Conservation (phyloP, 2,888 invertebrate species). For the Ectemnius continuus region DNA sequence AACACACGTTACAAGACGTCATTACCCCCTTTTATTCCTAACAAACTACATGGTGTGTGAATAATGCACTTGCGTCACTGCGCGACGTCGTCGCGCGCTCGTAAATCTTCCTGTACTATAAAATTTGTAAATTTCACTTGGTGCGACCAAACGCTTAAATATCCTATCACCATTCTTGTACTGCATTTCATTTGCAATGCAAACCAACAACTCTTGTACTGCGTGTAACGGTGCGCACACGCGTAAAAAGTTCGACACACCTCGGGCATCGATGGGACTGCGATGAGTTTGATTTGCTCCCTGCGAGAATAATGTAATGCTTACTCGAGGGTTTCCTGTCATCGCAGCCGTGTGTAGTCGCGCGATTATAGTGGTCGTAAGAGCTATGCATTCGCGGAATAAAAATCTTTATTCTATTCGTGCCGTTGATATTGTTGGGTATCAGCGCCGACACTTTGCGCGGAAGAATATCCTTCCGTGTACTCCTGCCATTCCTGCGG, state of each 20-base stretch:
- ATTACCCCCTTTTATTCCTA: constrained; percentile 44
- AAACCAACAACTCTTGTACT: constrained; percentile 38
- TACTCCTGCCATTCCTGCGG: constrained; percentile 64
- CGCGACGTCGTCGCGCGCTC: constrained; percentile 30
- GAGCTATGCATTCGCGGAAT: constrained; percentile 28
- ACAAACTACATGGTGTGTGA: constrained; percentile 37
- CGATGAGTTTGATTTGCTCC: too few relatives aligned
- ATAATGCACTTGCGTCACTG: constrained; percentile 49
- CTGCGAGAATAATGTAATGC: too few relatives aligned
- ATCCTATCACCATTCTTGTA: constrained; percentile 21
- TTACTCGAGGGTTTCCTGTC: too few relatives aligned
- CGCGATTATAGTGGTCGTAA: neutral
- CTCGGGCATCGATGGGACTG: too few relatives aligned
- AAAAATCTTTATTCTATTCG: constrained; percentile 58
- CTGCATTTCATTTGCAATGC: constrained; percentile 34
- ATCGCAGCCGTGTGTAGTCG: neutral
- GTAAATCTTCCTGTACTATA: constrained; percentile 18
- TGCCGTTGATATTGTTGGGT: constrained; percentile 61
- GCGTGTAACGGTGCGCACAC: constrained; percentile 46
- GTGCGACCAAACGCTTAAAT: constrained; percentile 16
- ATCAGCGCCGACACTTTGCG: constrained; percentile 57
- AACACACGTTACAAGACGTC: constrained; percentile 50
- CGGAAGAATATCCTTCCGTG: constrained; percentile 56
- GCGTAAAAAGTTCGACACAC: constrained; percentile 24
- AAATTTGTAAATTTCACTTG: neutral